These are phyloP conservation scores for Lutjanus argentimaculatus DNA, from an alignment of 2,797 vertebrate genomes.

Conservation along the genomic window DNA sequence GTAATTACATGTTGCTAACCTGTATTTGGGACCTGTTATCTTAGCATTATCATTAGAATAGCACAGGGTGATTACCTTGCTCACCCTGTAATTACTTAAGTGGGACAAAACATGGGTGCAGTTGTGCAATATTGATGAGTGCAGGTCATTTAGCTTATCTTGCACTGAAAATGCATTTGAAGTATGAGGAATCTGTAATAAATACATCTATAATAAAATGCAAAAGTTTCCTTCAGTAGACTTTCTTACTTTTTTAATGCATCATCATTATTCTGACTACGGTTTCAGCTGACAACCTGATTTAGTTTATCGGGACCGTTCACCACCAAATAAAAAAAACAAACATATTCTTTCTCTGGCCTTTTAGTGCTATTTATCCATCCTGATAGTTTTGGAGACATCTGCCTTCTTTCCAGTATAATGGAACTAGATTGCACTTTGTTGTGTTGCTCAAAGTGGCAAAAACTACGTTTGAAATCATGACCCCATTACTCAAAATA, in stretches of 20 bases:
- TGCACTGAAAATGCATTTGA: background rate
- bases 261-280: background rate
- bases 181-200: background rate
- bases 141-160: conserved; percentile 4
- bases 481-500: too few species aligned
- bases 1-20: conserved; percentile 59
- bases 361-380: too few species aligned
- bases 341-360: too few species aligned
- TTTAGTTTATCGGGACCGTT: too few species aligned
- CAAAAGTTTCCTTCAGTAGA: background rate
- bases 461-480: too few species aligned
- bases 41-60: conserved; percentile 66
- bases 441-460: too few species aligned
- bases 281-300: too few species aligned
- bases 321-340: too few species aligned
- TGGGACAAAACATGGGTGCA: conserved; percentile 28
- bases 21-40: conserved; percentile 56
- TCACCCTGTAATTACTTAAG: conserved; percentile 65
- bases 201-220: background rate
- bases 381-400: too few species aligned
- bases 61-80: conserved; percentile 47
- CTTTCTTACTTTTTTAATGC: background rate
- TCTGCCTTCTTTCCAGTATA: too few species aligned
- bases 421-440: too few species aligned
- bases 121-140: conserved; percentile 28